Evolutionary conservation across 2,113 vertebrate genomes (phyloP), one percentile per base, ranked within the genome.

Genomic region (Chamaetylas fuelleborni): DNA sequence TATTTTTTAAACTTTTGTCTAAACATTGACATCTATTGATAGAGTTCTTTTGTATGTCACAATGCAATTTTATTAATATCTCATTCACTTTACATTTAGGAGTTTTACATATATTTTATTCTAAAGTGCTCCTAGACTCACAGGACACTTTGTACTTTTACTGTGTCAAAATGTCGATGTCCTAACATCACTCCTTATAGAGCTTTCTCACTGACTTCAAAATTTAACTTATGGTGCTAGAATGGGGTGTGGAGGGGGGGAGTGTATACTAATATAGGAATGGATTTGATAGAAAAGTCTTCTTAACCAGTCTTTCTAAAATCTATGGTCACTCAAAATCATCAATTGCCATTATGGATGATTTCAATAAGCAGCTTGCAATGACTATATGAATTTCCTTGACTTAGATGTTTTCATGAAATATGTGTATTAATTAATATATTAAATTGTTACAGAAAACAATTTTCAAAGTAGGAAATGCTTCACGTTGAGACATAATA

Each of bases 181-280:
- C 19, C 11, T 73, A 64, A n/a, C 48, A 34, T 33, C 18, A n/a
- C n/a, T 29, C 18, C 16, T 23, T 38, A 18, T 4, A 65, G 38
- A 72, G 5, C 4, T 57, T 34, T 86, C 33, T 73, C 28, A 56
- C 5, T 26, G 31, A 12, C 28, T 66, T 51, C 15, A 58, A 58
- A 66, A 58, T 51, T 43, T 31, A 19, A 28, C 9, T 60, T 72
- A 20, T 3, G 13, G 34, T 20, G 17, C 13, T 66, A 56, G 13
- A 42, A 34, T 1, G 1, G 25, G 14, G 12, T 29, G 5, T 7
- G 4, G 7, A 8, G 34, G 10, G 17, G 5, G 1, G 4, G 1
- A 1, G 6, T 43, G 11, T n/a, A 17, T 45, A 19, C 3, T 57
- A 48, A 5, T 45, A 24, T 15, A 62, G 5, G 12, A 50, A 26